phyloP scores from a whole-genome alignment of 2,113 vertebrate species.

The Recurvirostra avosetta region DNA sequence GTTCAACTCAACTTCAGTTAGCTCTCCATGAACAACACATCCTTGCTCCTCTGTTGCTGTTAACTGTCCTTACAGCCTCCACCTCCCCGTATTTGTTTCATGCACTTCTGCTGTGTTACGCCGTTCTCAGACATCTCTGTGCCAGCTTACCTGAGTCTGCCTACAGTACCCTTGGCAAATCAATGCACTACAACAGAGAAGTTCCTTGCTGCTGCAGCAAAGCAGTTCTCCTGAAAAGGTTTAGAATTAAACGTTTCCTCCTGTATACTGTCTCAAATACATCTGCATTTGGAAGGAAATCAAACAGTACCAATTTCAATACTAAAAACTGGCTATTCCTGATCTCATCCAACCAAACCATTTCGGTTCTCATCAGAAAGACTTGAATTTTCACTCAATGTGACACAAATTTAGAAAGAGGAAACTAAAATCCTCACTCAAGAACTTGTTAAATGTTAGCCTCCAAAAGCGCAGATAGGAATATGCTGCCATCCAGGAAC shows the following conservation, averaged over 20 bases:
- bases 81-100: background rate
- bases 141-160: background rate
- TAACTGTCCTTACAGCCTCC: background rate
- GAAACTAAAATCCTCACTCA: background rate
- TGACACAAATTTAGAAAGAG: background rate
- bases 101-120: background rate
- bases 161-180: background rate
- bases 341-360: background rate
- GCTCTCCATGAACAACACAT: background rate
- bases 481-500: background rate
- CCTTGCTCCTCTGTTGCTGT: background rate
- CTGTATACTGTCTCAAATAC: background rate
- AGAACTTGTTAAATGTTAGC: background rate
- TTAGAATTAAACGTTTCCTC: background rate
- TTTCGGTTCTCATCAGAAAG: background rate
- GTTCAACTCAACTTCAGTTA: background rate
- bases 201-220: background rate
- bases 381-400: background rate
- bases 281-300: background rate
- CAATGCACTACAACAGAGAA: background rate
- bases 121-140: background rate
- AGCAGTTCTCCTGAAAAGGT: background rate
- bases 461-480: background rate
- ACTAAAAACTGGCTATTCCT: background rate
- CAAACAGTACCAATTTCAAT: background rate